Conservation (phyloP, 2,888 invertebrate species). For the Lissocephala sabroskyi region DNA sequence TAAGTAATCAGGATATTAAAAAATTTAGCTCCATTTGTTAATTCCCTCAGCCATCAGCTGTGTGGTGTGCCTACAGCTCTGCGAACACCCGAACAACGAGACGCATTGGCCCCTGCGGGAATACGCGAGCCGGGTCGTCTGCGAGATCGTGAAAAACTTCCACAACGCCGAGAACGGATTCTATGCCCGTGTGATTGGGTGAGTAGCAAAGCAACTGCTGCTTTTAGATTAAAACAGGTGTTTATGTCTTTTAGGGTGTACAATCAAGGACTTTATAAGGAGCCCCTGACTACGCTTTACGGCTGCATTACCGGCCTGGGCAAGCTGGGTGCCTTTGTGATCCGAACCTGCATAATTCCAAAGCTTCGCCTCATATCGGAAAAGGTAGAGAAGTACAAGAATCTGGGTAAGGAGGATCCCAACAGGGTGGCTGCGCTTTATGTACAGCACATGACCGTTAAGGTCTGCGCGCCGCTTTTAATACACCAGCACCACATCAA, state of each 20-base stretch:
- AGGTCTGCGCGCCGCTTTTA: constrained; percentile 23
- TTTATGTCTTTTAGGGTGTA: constrained; percentile 24
- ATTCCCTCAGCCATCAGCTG: constrained; percentile 29
- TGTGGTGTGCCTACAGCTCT: constrained; percentile 7
- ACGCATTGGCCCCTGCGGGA: constrained; percentile 34
- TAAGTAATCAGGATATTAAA: not conserved
- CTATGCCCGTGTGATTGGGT: constrained; percentile 23
- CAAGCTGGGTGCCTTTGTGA: constrained; percentile 22
- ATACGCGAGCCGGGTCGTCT: constrained; percentile 15
- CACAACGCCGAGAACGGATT: constrained; percentile 1
- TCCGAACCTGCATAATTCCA: constrained; percentile 19
- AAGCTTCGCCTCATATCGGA: constrained; percentile 17
- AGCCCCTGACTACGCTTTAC: constrained; percentile 23
- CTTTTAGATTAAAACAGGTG: too few species aligned
- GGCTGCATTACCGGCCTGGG: constrained; percentile 28
- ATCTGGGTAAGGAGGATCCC: not conserved
- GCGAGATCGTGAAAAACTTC: constrained; percentile 14
- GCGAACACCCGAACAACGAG: not conserved
- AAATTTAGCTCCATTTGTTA: constrained; percentile 25
- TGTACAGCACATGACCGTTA: constrained; percentile 27
- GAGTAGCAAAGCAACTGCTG: too few species aligned
- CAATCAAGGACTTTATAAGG: constrained; percentile 8
- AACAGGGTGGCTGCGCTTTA: constrained; percentile 12
- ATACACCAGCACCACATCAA: constrained; percentile 4
- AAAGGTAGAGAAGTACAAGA: constrained; percentile 14